These are phyloP conservation scores for Volucella zonaria DNA, from an alignment of 2,888 invertebrate genomes.

Conservation along the genomic window DNA sequence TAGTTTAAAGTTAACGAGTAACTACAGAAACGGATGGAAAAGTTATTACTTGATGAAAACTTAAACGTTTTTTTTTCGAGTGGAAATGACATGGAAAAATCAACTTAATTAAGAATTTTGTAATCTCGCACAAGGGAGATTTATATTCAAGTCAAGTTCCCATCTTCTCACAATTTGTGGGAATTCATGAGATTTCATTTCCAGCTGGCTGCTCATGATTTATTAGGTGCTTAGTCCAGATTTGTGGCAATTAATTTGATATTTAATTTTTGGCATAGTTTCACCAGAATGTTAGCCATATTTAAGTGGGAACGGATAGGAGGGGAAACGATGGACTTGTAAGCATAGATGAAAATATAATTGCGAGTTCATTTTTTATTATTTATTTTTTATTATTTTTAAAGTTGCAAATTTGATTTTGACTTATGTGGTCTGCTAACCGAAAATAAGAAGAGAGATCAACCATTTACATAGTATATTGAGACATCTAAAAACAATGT, in stretches of 20 bases:
- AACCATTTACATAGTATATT: too few species aligned
- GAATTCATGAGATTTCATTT: not conserved
- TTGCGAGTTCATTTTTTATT: too few species aligned
- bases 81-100: not conserved
- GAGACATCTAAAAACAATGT: too few species aligned
- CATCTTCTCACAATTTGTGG: not conserved
- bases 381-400: too few species aligned
- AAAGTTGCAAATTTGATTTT: too few species aligned
- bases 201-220: not conserved
- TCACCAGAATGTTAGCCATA: constrained; percentile 2
- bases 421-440: too few species aligned
- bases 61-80: too few species aligned
- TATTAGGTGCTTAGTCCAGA: constrained; percentile 25
- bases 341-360: too few species aligned
- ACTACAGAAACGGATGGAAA: constrained; percentile 1
- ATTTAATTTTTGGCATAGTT: constrained; percentile 24
- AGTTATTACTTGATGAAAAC: not conserved
- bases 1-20: not conserved
- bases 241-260: constrained; percentile 6
- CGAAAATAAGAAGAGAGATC: too few species aligned
- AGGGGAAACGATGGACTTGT: not conserved
- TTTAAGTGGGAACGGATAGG: not conserved
- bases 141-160: not conserved
- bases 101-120: not conserved
- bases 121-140: not conserved